A percentile compares a stretch with the other conserved stretches of the same genome.
phyloP scores from a whole-genome alignment of 2,888 invertebrate genomes.

The Hyposoter dolosus region DNA sequence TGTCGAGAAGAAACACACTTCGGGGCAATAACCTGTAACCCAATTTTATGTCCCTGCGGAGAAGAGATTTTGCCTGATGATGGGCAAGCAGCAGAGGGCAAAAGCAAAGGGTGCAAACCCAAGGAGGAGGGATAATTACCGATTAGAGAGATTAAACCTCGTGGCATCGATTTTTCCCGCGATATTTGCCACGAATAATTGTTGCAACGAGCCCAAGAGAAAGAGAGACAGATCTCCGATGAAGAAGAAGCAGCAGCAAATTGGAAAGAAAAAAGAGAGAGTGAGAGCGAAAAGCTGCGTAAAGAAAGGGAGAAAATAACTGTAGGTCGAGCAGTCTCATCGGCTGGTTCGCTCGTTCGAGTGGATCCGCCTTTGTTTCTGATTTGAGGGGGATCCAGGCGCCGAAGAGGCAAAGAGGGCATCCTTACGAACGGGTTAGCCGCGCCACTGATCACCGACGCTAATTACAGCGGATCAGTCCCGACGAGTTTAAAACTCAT shows the following conservation, averaged over 20 bases:
- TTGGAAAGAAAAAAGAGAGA: constrained; percentile 10
- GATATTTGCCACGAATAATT: constrained; percentile 77
- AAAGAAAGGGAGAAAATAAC: constrained; percentile 59
- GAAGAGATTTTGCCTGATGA: constrained; percentile 45
- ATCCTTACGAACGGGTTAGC: constrained; percentile 84
- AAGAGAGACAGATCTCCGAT: constrained; percentile 1
- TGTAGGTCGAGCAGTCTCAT: constrained; percentile 50
- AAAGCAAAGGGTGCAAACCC: constrained; percentile 36
- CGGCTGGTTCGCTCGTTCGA: constrained; percentile 67
- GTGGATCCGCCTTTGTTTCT: constrained; percentile 80
- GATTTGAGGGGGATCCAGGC: constrained; percentile 77
- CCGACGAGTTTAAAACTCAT: constrained; percentile 83
- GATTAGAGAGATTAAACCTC: constrained; percentile 83
- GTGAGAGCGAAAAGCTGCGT: constrained; percentile 41
- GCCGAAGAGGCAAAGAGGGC: constrained; percentile 62
- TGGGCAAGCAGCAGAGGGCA: constrained; percentile 61
- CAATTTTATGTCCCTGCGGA: constrained; percentile 76
- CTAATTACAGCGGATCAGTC: constrained; percentile 84
- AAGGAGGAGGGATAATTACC: constrained; percentile 79
- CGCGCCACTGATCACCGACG: constrained; percentile 83
- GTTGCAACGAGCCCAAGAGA: constrained; percentile 74
- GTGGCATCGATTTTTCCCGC: constrained; percentile 79
- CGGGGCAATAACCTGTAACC: constrained; percentile 71
- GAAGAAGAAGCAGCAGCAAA: constrained; percentile 42
- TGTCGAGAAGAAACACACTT: background rate